phyloP scores from a whole-genome alignment of 2,797 vertebrate genomes.

The Rhinophrynus dorsalis region DNA sequence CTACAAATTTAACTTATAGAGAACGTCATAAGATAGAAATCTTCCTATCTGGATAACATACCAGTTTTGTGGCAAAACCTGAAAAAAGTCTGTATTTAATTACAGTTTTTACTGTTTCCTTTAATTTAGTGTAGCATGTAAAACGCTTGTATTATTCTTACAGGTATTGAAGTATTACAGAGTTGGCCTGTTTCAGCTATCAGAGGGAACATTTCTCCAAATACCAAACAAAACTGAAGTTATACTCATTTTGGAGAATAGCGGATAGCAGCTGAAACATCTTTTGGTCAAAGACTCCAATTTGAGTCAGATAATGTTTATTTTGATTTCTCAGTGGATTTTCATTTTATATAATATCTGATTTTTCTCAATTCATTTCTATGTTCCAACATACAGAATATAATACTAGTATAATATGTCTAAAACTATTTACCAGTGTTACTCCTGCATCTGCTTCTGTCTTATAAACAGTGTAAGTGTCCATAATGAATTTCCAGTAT shows the following conservation, averaged over 20 bases:
- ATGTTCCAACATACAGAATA: too few species aligned
- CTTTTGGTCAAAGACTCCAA: neutral
- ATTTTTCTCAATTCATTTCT: neutral
- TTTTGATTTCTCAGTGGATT: neutral
- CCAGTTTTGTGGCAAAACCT: neutral
- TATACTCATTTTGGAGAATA: conserved; percentile 6
- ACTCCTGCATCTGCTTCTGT: neutral
- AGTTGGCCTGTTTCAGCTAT: neutral
- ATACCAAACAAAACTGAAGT: neutral
- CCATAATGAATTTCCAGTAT: neutral
- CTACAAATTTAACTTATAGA: too few species aligned
- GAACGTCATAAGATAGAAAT: neutral
- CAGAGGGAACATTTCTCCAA: neutral
- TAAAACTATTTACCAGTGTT: too few species aligned
- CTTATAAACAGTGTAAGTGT: neutral
- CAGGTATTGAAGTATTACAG: neutral
- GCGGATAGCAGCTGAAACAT: neutral
- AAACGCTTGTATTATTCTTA: neutral
- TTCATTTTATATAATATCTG: neutral
- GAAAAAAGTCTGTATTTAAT: neutral
- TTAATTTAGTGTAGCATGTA: neutral
- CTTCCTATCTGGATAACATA: neutral
- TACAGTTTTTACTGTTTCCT: neutral
- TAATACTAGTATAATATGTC: too few species aligned
- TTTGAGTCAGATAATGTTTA: neutral